Conservation (phyloP, 2,797 vertebrate species). For the Sebastolobus alascanus region DNA sequence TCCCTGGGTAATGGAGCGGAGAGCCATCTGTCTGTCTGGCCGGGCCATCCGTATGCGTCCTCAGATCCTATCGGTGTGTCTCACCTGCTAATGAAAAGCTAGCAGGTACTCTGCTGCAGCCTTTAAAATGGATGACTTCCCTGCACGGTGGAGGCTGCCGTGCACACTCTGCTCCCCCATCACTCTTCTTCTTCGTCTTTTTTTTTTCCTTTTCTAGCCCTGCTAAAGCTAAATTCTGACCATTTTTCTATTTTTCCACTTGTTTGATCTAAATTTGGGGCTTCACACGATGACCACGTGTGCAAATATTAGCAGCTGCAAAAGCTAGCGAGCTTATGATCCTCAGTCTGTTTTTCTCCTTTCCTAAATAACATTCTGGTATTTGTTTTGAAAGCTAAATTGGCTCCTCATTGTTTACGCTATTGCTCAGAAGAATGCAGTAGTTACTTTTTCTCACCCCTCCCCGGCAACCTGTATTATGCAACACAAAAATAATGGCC, state of each 20-base stretch:
- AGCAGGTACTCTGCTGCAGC: conserved; percentile 59
- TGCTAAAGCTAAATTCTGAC: conserved; percentile 5
- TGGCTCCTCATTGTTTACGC: conserved; percentile 40
- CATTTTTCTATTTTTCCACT: neutral
- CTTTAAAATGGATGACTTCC: conserved; percentile 64
- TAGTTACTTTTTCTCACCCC: neutral
- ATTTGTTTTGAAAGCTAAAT: conserved; percentile 52
- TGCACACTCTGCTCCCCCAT: conserved; percentile 11
- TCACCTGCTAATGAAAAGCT: conserved; percentile 72
- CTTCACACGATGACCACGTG: too few species aligned
- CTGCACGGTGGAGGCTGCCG: conserved; percentile 37
- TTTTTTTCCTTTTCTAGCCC: neutral
- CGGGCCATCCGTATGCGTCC: conserved; percentile 40
- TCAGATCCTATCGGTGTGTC: conserved; percentile 53
- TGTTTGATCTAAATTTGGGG: conserved; percentile 4
- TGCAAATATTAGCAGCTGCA: conserved; percentile 16
- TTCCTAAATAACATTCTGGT: conserved; percentile 18
- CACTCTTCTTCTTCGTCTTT: conserved; percentile 4
- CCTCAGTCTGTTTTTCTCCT: neutral
- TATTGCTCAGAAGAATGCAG: neutral
- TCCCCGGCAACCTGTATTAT: conserved; percentile 28
- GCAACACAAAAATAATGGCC: conserved; percentile 34
- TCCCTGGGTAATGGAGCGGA: conserved; percentile 60
- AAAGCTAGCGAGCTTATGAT: neutral
- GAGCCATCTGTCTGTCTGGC: conserved; percentile 55